Evolutionary conservation across 1,140 invertebrate genomes (phyloP).

Genomic region (Eueides isabella): DNA sequence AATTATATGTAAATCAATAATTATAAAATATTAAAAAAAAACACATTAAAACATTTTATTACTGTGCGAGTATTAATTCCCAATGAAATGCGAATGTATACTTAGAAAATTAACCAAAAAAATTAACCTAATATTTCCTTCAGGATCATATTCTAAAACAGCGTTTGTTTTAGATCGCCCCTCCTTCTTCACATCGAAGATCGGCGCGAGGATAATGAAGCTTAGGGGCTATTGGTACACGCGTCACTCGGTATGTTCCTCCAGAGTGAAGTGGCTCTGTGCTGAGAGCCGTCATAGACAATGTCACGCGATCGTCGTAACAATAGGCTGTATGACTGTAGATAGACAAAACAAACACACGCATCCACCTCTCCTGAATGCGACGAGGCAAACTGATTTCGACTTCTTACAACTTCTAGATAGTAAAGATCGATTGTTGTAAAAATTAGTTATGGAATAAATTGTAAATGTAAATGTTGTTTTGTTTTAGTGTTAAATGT

Average conservation of each 20-base stretch:
- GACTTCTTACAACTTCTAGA: conserved; percentile 52
- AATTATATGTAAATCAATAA: too few species aligned
- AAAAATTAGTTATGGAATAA: conserved; percentile 42
- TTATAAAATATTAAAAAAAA: too few species aligned
- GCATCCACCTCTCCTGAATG: conserved; percentile 56
- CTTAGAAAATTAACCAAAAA: not conserved
- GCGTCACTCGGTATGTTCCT: conserved; percentile 68
- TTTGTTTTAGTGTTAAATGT: not conserved
- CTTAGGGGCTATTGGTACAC: conserved; percentile 69
- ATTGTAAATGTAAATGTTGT: conserved; percentile 27
- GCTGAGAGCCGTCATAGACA: conserved; percentile 63
- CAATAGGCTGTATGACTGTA: conserved; percentile 69
- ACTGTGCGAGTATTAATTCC: too few species aligned
- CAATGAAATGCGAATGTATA: not conserved
- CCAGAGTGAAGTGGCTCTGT: conserved; percentile 70
- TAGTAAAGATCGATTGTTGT: conserved; percentile 50
- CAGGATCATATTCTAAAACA: conserved; percentile 7
- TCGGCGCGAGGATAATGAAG: conserved; percentile 68
- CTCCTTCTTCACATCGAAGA: conserved; percentile 68
- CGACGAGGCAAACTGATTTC: conserved; percentile 42
- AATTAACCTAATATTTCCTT: not conserved
- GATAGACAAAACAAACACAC: conserved; percentile 71
- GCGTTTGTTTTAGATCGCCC: conserved; percentile 61
- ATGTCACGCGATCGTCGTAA: conserved; percentile 70
- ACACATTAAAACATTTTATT: too few species aligned